A percentile compares a stretch with the other conserved stretches of the same genome.
phyloP scores from a whole-genome alignment of 2,888 invertebrate species.

The Caenorhabditis sinica region DNA sequence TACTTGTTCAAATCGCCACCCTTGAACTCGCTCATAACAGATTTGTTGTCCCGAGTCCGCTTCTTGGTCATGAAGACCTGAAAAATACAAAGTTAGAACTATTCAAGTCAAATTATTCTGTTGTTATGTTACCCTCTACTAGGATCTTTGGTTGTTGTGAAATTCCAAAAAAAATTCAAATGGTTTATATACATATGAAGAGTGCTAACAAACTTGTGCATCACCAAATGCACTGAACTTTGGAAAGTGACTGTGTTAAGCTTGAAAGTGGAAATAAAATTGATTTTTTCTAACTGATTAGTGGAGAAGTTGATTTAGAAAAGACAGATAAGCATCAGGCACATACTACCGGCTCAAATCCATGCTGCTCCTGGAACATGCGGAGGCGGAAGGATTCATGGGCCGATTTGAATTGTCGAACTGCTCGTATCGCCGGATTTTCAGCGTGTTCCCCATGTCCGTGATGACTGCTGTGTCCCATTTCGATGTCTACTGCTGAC shows the following conservation, averaged over 20 bases:
- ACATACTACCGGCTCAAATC: conserved; percentile 75
- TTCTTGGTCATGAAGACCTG: conserved; percentile 84
- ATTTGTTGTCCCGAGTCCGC: conserved; percentile 81
- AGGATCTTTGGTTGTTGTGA: neutral
- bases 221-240: conserved; percentile 35
- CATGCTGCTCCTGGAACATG: conserved; percentile 80
- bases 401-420: conserved; percentile 76
- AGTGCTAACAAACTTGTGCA: conserved; percentile 11
- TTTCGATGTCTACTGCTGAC: conserved; percentile 43
- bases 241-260: conserved; percentile 20
- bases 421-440: conserved; percentile 56
- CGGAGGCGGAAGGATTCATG: conserved; percentile 81
- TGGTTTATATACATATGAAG: neutral
- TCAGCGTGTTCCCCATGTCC: conserved; percentile 45
- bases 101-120: conserved; percentile 4
- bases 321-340: conserved; percentile 48
- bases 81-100: conserved; percentile 60
- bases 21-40: conserved; percentile 81
- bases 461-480: conserved; percentile 52
- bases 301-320: conserved; percentile 30
- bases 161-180: neutral
- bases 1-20: conserved; percentile 83
- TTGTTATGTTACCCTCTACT: neutral
- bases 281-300: conserved; percentile 18
- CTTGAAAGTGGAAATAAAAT: conserved; percentile 5